These are phyloP conservation scores for Pteronura brasiliensis DNA, from an alignment of 2,113 vertebrate species.

Conservation along the genomic window DNA sequence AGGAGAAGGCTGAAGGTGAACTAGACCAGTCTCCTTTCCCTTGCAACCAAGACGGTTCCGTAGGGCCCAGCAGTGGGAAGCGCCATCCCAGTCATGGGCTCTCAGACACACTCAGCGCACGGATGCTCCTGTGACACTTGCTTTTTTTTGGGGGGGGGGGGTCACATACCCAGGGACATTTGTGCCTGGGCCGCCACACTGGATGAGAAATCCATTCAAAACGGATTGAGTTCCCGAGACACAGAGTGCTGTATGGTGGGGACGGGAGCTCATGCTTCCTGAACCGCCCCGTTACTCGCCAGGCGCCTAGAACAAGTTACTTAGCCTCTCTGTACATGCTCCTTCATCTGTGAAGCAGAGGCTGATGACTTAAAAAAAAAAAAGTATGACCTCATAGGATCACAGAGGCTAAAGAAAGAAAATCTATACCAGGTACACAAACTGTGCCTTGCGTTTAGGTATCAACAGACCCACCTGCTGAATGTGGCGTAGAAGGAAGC, in stretches of 20 bases:
- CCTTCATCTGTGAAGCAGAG: background rate
- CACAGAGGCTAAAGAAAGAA: background rate
- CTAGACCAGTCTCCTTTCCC: background rate
- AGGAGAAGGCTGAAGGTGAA: background rate
- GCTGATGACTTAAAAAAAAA: background rate
- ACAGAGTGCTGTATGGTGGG: background rate
- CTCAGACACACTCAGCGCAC: background rate
- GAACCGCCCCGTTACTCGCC: too few relatives aligned
- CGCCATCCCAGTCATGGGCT: rapidly evolving
- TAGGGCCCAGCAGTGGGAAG: background rate
- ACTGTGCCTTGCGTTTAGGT: rapidly evolving
- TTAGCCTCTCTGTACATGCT: background rate
- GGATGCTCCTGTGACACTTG: rapidly evolving
- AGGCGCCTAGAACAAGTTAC: background rate
- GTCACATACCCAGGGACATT: background rate
- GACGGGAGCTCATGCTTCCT: background rate
- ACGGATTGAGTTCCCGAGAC: background rate
- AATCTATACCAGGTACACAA: background rate
- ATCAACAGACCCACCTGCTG: background rate
- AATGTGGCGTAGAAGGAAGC: background rate
- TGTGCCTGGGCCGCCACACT: too few relatives aligned
- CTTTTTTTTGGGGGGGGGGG: background rate
- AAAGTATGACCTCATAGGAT: background rate
- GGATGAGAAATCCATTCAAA: background rate
- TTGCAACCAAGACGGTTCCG: background rate